A percentile compares a stretch with the other conserved stretches of the same genome.
These are phyloP conservation scores for Sycophaga agraensis DNA, from an alignment of 1,140 invertebrate genomes.

Conservation along the genomic window DNA sequence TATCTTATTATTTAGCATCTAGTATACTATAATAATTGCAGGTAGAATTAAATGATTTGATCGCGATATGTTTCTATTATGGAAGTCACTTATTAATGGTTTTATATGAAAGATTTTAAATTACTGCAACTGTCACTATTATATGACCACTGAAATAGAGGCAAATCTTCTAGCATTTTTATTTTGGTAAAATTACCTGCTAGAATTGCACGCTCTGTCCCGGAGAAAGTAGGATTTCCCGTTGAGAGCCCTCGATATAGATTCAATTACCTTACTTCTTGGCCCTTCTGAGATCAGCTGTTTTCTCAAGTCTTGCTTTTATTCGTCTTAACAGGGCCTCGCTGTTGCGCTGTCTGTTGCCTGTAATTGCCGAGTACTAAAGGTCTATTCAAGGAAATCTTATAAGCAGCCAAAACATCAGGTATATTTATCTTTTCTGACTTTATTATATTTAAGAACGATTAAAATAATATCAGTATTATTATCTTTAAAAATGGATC, in stretches of 20 bases:
- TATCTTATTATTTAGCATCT: too few species aligned
- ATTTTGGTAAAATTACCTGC: neutral
- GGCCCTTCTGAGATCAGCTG: too few species aligned
- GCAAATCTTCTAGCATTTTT: neutral
- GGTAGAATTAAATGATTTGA: too few species aligned
- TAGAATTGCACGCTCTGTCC: too few species aligned
- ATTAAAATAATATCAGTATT: too few species aligned
- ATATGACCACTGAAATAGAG: too few species aligned
- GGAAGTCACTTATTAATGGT: too few species aligned
- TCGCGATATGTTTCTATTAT: too few species aligned
- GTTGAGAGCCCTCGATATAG: too few species aligned
- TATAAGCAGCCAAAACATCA: slow-evolving; percentile 50
- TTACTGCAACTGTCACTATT: neutral
- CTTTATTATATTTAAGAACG: neutral
- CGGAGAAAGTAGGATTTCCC: too few species aligned
- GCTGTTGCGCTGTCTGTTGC: slow-evolving; percentile 65
- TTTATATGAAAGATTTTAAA: neutral
- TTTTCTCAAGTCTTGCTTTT: neutral
- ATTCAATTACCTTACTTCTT: too few species aligned
- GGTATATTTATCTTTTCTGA: slow-evolving; percentile 33
- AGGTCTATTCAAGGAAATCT: slow-evolving; percentile 57
- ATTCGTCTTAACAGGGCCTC: slow-evolving; percentile 57
- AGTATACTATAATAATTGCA: too few species aligned
- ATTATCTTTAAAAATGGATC: neutral
- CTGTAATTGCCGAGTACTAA: slow-evolving; percentile 65